phyloP scores from a whole-genome alignment of 1,140 invertebrate species.

The Trinorchestia longiramus region DNA sequence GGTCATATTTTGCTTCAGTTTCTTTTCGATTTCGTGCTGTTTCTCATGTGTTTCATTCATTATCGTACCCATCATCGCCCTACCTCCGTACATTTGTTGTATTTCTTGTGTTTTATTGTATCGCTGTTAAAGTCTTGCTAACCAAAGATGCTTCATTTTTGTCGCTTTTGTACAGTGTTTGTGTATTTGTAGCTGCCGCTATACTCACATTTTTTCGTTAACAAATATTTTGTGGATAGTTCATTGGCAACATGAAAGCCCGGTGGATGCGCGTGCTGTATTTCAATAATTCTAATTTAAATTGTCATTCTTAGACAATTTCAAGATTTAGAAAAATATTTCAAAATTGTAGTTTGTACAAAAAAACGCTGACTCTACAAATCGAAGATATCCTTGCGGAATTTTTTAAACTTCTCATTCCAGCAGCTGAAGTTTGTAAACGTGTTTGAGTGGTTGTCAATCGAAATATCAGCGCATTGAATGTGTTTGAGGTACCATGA shows the following conservation, averaged over 20 bases:
- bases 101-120: not conserved
- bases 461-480: not conserved
- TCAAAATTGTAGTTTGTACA: not conserved
- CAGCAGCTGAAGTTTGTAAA: not conserved
- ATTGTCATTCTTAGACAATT: not conserved
- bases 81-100: not conserved
- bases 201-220: conserved; percentile 1
- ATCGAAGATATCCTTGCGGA: not conserved
- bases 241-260: not conserved
- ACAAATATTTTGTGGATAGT: not conserved
- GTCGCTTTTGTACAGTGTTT: conserved; percentile 33
- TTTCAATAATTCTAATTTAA: no score
- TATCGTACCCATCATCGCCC: not conserved
- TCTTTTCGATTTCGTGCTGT: not conserved
- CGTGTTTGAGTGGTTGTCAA: not conserved
- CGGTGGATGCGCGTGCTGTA: not conserved
- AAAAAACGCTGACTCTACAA: not conserved
- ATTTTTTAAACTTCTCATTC: not conserved
- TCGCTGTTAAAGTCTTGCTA: conserved; percentile 7
- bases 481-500: not conserved
- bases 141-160: conserved; percentile 1
- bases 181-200: not conserved
- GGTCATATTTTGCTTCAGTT: not conserved
- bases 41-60: not conserved
- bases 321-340: not conserved